Base-by-base conservation (phyloP, 2,113 vertebrate genomes). In the Cottus gobio region DNA sequence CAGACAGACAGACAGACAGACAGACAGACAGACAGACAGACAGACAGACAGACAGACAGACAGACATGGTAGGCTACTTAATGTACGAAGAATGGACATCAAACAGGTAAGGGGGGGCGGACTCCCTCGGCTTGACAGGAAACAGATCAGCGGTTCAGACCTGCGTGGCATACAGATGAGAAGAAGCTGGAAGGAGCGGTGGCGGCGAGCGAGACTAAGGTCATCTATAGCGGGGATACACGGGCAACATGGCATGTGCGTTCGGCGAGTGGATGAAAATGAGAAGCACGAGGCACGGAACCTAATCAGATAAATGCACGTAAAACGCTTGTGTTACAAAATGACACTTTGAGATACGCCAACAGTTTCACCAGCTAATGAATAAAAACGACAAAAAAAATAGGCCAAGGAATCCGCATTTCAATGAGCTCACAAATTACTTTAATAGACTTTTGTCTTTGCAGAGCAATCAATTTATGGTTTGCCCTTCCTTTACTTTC, bases 401-500 rank as follows among this genome's bases (percentile, higher is more conserved):
- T n/a, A 84, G 50, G 71, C 71, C 70, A 77, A 34, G 44, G 30
- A 82, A 78, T 82, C 68, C 67, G 65, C 58, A 85, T 79, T 81
- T 87, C 67, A 86, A 36, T 75, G 74, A 86, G 79, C 73, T 80
- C 75, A 63, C 57, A 79, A 74, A 84, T 85, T 11, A 85, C 83
- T 85, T 91, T 60, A 85, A 82, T 79, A 77, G 78, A 85, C 80
- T 90, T 89, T 84, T 82, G 83, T 77, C 83, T 90, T 84, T 84
- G 81, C 42, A 61, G 71, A 77, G 39, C 34, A 83, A 80, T 89
- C 74, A 61, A 83, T 87, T 85, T 68, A 68, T 66, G 75, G 62
- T 82, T 78, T 67, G 80, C 67, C 81, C 60, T 79, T 83, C 75
- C 75, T 62, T 64, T 34, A 64, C 65, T 75, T 77, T 31, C 31